phyloP scores from a whole-genome alignment of 2,113 vertebrate genomes.

The Bubo scandiacus region DNA sequence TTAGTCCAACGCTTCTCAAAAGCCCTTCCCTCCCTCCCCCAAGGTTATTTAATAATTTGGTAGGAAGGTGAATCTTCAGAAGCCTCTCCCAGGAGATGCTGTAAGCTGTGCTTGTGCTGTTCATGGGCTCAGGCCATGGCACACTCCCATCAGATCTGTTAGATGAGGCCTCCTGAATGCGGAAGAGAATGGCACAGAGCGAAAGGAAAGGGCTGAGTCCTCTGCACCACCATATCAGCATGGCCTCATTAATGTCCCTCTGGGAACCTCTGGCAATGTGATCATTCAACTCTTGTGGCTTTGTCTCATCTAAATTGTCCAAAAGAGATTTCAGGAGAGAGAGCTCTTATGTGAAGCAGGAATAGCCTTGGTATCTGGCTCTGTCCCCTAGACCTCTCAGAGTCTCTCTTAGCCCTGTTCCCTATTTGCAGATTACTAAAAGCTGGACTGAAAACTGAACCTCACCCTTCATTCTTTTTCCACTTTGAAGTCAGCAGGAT shows the following conservation, averaged over 20 bases:
- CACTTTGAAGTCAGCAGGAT: constrained; percentile 36
- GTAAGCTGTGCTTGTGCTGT: background rate
- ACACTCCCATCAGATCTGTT: background rate
- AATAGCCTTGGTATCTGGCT: background rate
- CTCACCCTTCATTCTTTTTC: background rate
- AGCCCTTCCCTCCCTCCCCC: background rate
- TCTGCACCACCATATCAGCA: background rate
- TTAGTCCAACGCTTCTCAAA: background rate
- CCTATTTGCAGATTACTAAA: background rate
- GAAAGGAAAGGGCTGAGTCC: background rate
- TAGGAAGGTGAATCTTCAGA: background rate
- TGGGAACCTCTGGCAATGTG: background rate
- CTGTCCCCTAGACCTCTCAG: background rate
- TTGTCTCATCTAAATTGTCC: background rate
- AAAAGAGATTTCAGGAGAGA: background rate
- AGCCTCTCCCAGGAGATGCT: background rate
- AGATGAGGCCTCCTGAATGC: background rate
- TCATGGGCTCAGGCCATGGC: background rate
- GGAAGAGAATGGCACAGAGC: background rate
- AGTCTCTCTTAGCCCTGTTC: background rate
- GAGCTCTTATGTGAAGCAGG: background rate
- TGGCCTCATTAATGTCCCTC: background rate
- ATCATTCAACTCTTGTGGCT: background rate
- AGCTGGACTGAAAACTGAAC: background rate
- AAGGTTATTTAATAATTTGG: background rate